Evolutionary conservation across 2,113 vertebrate species (phyloP).

Genomic region (Xiphophorus hellerii): DNA sequence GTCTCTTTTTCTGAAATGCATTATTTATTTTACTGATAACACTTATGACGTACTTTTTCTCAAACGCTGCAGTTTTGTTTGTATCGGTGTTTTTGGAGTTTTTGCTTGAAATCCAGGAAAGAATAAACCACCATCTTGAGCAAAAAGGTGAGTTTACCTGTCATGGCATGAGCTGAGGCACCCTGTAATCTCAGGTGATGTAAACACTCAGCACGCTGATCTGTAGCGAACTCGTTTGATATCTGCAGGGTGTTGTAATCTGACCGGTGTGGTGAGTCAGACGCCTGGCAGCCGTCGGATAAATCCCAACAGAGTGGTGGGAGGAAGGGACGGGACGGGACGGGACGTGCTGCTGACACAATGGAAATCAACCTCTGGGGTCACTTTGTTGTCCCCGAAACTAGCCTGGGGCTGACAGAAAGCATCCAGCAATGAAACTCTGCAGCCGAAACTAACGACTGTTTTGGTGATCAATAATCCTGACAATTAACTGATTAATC

Average conservation of each 20-base stretch:
- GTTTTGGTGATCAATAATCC: too few relatives aligned
- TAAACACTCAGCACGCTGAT: conserved; percentile 1
- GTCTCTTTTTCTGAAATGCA: background rate
- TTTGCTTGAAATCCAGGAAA: background rate
- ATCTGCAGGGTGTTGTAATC: conserved; percentile 36
- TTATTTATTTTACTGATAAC: conserved; percentile 17
- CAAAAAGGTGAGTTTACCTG: background rate
- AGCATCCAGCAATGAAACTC: background rate
- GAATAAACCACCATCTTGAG: background rate
- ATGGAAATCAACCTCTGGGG: conserved; percentile 65
- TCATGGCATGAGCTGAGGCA: background rate
- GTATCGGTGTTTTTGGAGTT: background rate
- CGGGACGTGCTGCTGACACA: conserved; percentile 40
- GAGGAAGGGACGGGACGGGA: conserved; percentile 25
- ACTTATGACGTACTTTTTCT: conserved; percentile 5
- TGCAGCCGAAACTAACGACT: too few relatives aligned
- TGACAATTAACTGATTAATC: too few relatives aligned
- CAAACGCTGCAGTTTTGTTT: background rate
- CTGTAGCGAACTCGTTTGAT: conserved; percentile 13
- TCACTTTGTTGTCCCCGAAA: conserved; percentile 54
- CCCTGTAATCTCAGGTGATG: background rate
- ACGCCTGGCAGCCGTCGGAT: conserved; percentile 41
- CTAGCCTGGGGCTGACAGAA: conserved; percentile 21
- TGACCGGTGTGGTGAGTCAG: conserved; percentile 52
- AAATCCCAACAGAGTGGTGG: conserved; percentile 40